These are phyloP conservation scores for Piscicola geometra DNA, from an alignment of 2,888 invertebrate genomes.

Conservation along the genomic window DNA sequence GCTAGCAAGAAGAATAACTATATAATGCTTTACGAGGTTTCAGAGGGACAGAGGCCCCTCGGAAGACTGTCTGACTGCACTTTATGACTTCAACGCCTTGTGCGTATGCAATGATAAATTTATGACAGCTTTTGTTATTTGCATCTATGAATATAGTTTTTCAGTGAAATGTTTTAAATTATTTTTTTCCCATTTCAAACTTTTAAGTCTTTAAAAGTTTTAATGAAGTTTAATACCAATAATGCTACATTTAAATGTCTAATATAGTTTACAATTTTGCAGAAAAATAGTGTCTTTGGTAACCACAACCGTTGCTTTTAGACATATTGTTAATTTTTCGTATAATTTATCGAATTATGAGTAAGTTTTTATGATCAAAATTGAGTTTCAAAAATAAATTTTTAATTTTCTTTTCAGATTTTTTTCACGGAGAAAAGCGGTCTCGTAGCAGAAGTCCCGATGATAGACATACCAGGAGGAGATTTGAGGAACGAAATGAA, in stretches of 20 bases:
- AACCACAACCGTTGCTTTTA: not conserved
- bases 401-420: not conserved
- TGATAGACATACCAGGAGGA: slow-evolving; percentile 14
- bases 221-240: not conserved
- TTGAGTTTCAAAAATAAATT: not conserved
- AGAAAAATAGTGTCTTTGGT: too few relatives aligned
- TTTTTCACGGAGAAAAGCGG: not conserved
- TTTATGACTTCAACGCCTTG: too few relatives aligned
- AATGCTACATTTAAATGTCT: not conserved
- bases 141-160: too few relatives aligned
- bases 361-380: not conserved
- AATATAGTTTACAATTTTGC: not conserved
- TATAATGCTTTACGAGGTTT: too few relatives aligned
- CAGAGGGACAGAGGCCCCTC: too few relatives aligned
- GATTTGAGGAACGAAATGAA: slow-evolving; percentile 25
- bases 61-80: too few relatives aligned
- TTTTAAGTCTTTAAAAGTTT: too few relatives aligned
- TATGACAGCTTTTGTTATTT: too few relatives aligned
- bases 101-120: too few relatives aligned
- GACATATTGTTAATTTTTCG: not conserved
- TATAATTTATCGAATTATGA: not conserved
- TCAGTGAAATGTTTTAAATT: too few relatives aligned
- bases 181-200: too few relatives aligned
- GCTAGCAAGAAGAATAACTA: too few relatives aligned
- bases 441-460: slow-evolving; percentile 33